Evolutionary conservation across 2,113 vertebrate genomes (phyloP).

Genomic region (Pampusana beccarii): DNA sequence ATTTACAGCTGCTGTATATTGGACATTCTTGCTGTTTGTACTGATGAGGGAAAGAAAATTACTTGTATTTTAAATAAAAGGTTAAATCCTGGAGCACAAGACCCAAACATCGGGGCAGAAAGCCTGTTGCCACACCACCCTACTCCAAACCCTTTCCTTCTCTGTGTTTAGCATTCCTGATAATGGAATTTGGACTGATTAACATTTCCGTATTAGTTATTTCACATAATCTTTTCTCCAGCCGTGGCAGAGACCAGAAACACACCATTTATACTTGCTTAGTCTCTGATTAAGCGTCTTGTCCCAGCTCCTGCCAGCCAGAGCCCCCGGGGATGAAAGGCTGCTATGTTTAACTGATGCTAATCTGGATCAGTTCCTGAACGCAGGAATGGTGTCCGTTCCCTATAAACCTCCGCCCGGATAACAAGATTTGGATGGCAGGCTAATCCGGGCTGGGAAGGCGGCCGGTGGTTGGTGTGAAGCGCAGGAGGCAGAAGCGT

Average conservation of each 20-base stretch:
- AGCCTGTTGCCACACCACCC: neutral
- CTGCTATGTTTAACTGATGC: neutral
- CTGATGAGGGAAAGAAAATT: fast-evolving
- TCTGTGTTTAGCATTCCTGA: neutral
- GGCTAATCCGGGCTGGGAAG: neutral
- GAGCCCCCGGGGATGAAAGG: neutral
- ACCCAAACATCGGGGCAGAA: neutral
- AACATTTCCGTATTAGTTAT: neutral
- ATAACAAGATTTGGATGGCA: neutral
- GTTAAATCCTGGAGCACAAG: neutral
- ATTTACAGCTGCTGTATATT: neutral
- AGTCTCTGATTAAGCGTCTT: neutral
- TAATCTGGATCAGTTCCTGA: neutral
- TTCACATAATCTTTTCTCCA: neutral
- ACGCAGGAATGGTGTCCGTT: neutral
- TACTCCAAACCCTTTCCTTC: neutral
- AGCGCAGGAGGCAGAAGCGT: neutral
- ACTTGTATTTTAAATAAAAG: neutral
- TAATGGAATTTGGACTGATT: neutral
- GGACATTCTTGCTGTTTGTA: fast-evolving
- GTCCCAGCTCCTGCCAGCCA: neutral
- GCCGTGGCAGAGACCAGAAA: neutral
- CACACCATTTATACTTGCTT: fast-evolving
- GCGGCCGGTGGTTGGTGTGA: fast-evolving
- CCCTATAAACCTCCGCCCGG: neutral